These are phyloP conservation scores for Hypomesus transpacificus DNA, from an alignment of 2,113 vertebrate species.

Conservation along the genomic window DNA sequence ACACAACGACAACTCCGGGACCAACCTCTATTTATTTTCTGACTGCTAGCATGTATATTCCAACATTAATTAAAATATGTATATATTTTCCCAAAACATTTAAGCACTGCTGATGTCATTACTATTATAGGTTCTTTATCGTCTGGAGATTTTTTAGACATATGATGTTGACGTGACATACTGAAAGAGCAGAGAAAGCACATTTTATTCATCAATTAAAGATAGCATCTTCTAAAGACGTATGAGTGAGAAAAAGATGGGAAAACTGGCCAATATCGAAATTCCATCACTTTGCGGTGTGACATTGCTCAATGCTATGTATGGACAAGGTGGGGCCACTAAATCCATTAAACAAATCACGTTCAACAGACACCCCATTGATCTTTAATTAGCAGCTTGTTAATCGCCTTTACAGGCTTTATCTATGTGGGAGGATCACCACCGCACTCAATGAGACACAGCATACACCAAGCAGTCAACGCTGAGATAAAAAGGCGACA, in stretches of 20 bases:
- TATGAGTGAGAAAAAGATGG: neutral
- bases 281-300: conserved; percentile 46
- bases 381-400: conserved; percentile 69
- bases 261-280: conserved; percentile 46
- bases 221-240: conserved; percentile 67
- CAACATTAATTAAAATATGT: conserved; percentile 59
- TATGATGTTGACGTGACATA: too few relatives aligned
- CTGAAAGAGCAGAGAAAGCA: conserved; percentile 61
- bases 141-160: too few relatives aligned
- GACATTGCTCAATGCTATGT: conserved; percentile 61
- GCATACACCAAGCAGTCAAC: neutral
- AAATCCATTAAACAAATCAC: conserved; percentile 72
- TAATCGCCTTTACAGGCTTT: conserved; percentile 38
- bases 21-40: conserved; percentile 60
- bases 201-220: conserved; percentile 65
- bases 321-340: conserved; percentile 61
- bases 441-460: neutral
- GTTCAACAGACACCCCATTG: conserved; percentile 64
- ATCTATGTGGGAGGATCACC: conserved; percentile 1
- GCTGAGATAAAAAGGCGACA: neutral
- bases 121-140: conserved; percentile 53
- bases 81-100: conserved; percentile 42
- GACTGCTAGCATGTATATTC: conserved; percentile 55
- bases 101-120: conserved; percentile 54
- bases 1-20: conserved; percentile 31